phyloP scores from a whole-genome alignment of 1,140 invertebrate species.

The Platyura marginata region DNA sequence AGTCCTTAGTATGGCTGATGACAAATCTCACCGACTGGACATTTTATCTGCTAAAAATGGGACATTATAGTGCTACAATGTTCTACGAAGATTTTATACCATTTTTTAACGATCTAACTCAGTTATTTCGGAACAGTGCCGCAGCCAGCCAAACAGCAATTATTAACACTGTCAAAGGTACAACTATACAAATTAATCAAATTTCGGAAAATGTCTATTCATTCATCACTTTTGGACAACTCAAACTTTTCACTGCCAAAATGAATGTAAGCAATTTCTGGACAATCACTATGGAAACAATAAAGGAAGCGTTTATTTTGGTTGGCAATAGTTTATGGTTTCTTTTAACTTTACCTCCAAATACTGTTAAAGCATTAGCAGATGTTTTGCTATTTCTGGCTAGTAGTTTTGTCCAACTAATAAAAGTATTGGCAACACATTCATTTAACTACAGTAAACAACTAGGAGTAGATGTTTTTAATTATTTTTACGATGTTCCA shows the following conservation, averaged over 20 bases:
- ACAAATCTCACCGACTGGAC: too few species aligned
- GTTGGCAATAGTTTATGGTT: background rate
- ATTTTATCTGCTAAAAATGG: too few species aligned
- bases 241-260: background rate
- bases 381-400: background rate
- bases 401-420: background rate
- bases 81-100: background rate
- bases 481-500: background rate
- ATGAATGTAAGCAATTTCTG: background rate
- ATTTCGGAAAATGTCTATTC: background rate
- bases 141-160: background rate
- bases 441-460: too few species aligned
- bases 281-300: background rate
- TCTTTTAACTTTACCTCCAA: background rate
- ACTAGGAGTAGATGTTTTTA: background rate
- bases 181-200: background rate
- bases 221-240: background rate
- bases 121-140: background rate
- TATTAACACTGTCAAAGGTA: background rate
- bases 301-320: background rate
- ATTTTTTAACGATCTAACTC: background rate
- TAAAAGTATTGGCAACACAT: too few species aligned
- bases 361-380: background rate
- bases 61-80: too few species aligned
- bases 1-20: too few species aligned